Percentiles rank a stretch among this genome's conserved stretches.
Evolutionary conservation across 1,140 invertebrate genomes (phyloP).

Genomic region (Drepana arcuata): DNA sequence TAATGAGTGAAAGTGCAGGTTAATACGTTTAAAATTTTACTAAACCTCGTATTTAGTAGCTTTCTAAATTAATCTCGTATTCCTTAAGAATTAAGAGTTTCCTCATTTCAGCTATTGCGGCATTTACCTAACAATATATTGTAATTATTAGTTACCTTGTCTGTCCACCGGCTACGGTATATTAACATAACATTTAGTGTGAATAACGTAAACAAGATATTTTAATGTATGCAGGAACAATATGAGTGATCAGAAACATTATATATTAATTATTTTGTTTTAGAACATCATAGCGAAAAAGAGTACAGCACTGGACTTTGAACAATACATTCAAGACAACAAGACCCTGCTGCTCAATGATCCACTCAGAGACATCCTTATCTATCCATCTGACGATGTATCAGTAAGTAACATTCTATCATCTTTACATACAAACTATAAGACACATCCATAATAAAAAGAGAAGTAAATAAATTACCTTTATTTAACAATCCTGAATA

Average conservation of each 20-base stretch:
- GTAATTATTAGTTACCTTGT: constrained; percentile 1
- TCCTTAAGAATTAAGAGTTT: no score
- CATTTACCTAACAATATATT: no score
- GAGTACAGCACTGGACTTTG: constrained; percentile 84
- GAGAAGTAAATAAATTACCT: no score
- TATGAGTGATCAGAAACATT: background rate
- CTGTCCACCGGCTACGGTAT: constrained; percentile 9
- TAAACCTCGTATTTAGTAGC: no score
- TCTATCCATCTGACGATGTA: constrained; percentile 94
- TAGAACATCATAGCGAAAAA: constrained; percentile 56
- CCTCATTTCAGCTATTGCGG: no score
- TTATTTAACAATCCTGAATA: no score
- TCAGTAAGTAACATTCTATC: constrained; percentile 87
- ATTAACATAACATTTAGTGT: constrained; percentile 33
- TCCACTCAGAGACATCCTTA: constrained; percentile 88
- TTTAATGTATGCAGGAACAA: background rate
- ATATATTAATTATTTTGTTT: constrained; percentile 15
- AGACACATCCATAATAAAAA: no score
- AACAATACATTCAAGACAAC: constrained; percentile 90
- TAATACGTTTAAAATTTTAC: no score
- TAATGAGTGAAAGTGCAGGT: no score
- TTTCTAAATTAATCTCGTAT: no score
- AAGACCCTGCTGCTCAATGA: constrained; percentile 94
- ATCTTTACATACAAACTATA: no score
- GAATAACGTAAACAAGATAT: constrained; percentile 14